phyloP scores from a whole-genome alignment of 2,888 invertebrate genomes.

The Abrostola triplasia region DNA sequence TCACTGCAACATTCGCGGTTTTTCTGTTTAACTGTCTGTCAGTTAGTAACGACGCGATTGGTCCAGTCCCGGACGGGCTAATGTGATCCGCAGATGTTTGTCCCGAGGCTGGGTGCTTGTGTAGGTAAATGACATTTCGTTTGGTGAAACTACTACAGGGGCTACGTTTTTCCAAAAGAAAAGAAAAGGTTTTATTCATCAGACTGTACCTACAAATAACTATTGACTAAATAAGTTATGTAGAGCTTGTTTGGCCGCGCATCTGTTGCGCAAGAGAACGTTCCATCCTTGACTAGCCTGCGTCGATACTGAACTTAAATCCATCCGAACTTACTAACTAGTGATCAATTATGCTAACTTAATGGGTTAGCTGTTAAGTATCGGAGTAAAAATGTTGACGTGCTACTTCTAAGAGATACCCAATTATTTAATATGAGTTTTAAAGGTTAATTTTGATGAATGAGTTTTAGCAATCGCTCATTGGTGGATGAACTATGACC shows the following conservation, averaged over 20 bases:
- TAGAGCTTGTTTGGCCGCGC: slow-evolving; percentile 43
- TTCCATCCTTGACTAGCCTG: slow-evolving; percentile 50
- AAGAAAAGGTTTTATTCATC: too few relatives aligned
- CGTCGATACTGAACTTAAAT: slow-evolving; percentile 36
- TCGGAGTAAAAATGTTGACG: slow-evolving; percentile 1
- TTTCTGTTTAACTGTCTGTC: too few relatives aligned
- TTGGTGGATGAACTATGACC: slow-evolving; percentile 11
- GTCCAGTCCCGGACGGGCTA: too few relatives aligned
- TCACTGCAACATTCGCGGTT: too few relatives aligned
- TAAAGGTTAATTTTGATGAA: slow-evolving; percentile 36
- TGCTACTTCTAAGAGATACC: not conserved
- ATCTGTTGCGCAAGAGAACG: slow-evolving; percentile 50
- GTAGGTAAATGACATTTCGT: too few relatives aligned
- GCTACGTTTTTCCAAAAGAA: too few relatives aligned
- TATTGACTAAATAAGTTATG: slow-evolving; percentile 33
- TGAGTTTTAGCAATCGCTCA: slow-evolving; percentile 20
- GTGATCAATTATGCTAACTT: slow-evolving; percentile 7
- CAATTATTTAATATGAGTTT: slow-evolving; percentile 9
- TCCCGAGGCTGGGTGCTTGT: too few relatives aligned
- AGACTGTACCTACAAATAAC: too few relatives aligned
- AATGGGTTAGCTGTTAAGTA: slow-evolving; percentile 5
- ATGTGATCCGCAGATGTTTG: too few relatives aligned
- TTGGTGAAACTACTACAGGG: too few relatives aligned
- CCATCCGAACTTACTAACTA: slow-evolving; percentile 13
- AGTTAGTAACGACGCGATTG: too few relatives aligned